phyloP scores from a whole-genome alignment of 2,113 vertebrate genomes.

The Spea bombifrons region DNA sequence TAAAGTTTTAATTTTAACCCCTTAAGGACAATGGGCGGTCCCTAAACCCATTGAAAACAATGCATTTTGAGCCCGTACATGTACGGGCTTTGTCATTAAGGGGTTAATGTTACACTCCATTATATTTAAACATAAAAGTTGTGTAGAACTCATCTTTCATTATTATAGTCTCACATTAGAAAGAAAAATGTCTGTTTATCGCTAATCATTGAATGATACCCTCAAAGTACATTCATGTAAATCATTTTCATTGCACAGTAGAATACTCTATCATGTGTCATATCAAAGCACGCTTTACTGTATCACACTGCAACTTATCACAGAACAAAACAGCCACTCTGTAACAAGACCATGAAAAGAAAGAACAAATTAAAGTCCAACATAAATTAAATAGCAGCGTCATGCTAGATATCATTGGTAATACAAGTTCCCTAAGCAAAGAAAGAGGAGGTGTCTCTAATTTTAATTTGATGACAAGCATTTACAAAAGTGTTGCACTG shows the following conservation, averaged over 20 bases:
- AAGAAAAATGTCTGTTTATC: not conserved
- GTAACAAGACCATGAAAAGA: slow-evolving; percentile 60
- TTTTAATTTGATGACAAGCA: slow-evolving; percentile 52
- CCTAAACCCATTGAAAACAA: too few relatives aligned
- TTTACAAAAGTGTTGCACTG: slow-evolving; percentile 48
- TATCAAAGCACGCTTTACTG: slow-evolving; percentile 63
- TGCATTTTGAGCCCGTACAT: too few relatives aligned
- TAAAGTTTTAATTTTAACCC: too few relatives aligned
- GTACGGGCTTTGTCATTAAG: too few relatives aligned
- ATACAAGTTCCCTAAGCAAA: slow-evolving; percentile 68
- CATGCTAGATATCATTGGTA: slow-evolving; percentile 78
- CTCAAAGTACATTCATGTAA: slow-evolving; percentile 50
- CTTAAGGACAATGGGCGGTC: too few relatives aligned
- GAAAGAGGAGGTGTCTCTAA: slow-evolving; percentile 46
- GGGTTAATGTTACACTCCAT: too few relatives aligned
- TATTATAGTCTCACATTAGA: too few relatives aligned
- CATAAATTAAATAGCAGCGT: slow-evolving; percentile 63
- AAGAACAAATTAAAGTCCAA: slow-evolving; percentile 63
- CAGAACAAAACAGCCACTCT: slow-evolving; percentile 69
- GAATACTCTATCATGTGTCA: slow-evolving; percentile 62
- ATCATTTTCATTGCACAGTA: slow-evolving; percentile 68
- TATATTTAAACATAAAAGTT: not conserved
- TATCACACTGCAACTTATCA: slow-evolving; percentile 69
- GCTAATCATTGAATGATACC: slow-evolving; percentile 11
- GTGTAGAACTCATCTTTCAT: too few relatives aligned